Evolutionary conservation across 2,797 vertebrate genomes (phyloP), one percentile per base, ranked within the genome.

Genomic region (Acrossocheilus fasciatus): DNA sequence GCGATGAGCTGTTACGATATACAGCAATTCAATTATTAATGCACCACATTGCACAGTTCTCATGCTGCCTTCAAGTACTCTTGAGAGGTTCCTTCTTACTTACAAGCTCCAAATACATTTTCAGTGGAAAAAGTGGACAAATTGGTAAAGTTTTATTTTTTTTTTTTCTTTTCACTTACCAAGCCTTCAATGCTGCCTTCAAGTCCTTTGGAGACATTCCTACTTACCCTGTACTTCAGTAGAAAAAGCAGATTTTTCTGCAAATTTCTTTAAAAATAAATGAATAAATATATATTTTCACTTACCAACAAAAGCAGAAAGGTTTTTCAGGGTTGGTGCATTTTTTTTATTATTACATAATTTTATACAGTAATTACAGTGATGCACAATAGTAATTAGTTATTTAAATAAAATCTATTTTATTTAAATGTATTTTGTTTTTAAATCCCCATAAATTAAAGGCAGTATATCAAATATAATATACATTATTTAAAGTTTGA

Each of bases 21-120:
- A 79, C 34, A 39, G 41, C 34, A 43, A 10, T 47, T 80, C 4
- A 66, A 47, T 80, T 80, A 80, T 80, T 80, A 66, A 80, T 80
- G 39, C 8, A 4, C 23, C 77, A 79, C 18, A 23, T 14, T 43
- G 54, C 23, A 4, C 23, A n/a, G 3, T 62, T 59, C 23, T 41
- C 20, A 9, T 41, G 23, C 39, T 80, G 57, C 77, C 77, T 80
- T 62, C 15, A 80, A 12, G 23, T 62, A n/a, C 59, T 80, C 59
- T 26, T 66, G 41, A 34, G 41, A 30, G 41, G 2, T 80, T 18
- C 57, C n/a, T 41, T 7, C 30, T 45, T 64, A 45, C 47, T 80
- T 80, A 30, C 78, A 47, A 66, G 75, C 20, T n/a, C 12, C 3
- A 39, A 77, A 57, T 1, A 39, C 12, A 57, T 34, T 68, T 36